phyloP scores from a whole-genome alignment of 2,888 invertebrate species.

The Cryptocheilus praepositus region DNA sequence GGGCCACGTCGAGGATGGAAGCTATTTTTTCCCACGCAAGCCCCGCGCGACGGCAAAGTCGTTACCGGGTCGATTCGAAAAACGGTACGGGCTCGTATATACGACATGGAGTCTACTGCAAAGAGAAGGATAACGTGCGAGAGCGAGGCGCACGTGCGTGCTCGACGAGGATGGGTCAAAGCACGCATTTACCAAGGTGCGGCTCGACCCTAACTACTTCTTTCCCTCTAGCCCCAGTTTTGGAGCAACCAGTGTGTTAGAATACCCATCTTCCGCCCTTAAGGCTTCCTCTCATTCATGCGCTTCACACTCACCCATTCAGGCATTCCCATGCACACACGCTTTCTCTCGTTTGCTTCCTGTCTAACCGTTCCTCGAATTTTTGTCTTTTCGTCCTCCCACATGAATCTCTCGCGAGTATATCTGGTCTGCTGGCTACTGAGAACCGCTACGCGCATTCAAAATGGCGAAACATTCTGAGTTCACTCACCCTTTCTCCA shows the following conservation, averaged over 20 bases:
- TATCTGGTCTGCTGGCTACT: constrained; percentile 5
- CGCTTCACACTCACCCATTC: background rate
- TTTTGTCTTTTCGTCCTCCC: background rate
- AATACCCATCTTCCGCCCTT: background rate
- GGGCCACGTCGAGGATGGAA: too few species aligned
- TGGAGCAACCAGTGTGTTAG: background rate
- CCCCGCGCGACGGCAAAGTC: too few species aligned
- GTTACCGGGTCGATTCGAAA: too few species aligned
- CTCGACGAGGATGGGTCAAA: constrained; percentile 1
- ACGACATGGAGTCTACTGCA: too few species aligned
- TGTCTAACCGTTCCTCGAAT: background rate
- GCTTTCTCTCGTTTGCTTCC: background rate
- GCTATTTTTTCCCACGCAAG: too few species aligned
- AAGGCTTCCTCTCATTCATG: too few species aligned
- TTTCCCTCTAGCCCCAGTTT: background rate
- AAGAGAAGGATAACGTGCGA: background rate
- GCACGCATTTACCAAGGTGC: constrained; percentile 2
- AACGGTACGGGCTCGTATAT: too few species aligned
- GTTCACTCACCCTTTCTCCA: too few species aligned
- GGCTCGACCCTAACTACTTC: background rate
- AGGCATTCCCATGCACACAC: background rate
- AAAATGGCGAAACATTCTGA: too few species aligned
- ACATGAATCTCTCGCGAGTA: constrained; percentile 6
- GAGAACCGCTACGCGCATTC: background rate
- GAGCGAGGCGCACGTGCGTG: too few species aligned